Conservation (phyloP, 2,113 vertebrate species). For the Corythornis vintsioides region DNA sequence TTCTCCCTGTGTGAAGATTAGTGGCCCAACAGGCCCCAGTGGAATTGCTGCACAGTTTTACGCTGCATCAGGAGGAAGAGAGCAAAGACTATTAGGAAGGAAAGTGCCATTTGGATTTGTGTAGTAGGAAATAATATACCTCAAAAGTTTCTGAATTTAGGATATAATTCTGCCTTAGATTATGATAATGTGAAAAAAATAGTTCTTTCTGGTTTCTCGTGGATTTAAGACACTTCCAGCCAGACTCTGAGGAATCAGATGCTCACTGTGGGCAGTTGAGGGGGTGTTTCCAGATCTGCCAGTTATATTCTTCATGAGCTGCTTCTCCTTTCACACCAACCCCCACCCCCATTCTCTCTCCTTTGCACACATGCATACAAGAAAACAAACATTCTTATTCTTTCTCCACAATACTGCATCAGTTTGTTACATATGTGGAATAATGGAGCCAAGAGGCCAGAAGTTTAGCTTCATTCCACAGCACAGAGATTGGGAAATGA, state of each 20-base stretch:
- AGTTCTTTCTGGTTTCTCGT: not conserved
- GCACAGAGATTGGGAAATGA: not conserved
- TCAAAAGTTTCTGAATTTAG: not conserved
- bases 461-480: not conserved
- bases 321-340: not conserved
- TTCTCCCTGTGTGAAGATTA: not conserved
- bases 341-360: not conserved
- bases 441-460: not conserved
- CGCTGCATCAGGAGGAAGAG: not conserved
- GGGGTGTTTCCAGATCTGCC: constrained; percentile 18
- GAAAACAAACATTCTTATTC: not conserved
- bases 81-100: not conserved
- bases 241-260: not conserved
- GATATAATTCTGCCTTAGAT: not conserved
- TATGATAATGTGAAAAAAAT: not conserved
- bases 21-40: not conserved
- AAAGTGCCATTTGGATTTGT: not conserved
- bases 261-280: constrained; percentile 10
- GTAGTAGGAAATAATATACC: not conserved
- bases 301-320: not conserved
- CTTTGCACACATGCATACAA: not conserved
- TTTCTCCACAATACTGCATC: not conserved
- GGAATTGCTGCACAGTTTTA: not conserved
- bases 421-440: not conserved
- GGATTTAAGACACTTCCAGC: not conserved